Conservation (phyloP, 2,888 invertebrate species). For the Melanostoma scalare region DNA sequence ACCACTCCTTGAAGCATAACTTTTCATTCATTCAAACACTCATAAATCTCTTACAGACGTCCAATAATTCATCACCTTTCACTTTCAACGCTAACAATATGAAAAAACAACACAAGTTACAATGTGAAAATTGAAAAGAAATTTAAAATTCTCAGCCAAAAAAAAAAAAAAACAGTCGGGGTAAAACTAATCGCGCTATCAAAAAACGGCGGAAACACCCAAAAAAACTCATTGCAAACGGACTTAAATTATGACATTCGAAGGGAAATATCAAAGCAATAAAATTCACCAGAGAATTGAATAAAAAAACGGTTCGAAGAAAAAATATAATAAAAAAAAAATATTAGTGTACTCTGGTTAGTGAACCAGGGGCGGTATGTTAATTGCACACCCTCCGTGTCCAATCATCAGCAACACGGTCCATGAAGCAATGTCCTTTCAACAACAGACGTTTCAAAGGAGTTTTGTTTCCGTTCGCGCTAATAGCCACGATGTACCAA, state of each 20-base stretch:
- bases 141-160: slow-evolving; percentile 45
- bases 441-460: slow-evolving; percentile 65
- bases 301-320: slow-evolving; percentile 13
- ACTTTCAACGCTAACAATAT: slow-evolving; percentile 33
- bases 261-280: slow-evolving; percentile 70
- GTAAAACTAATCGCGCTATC: slow-evolving; percentile 58
- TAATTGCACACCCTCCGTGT: slow-evolving; percentile 71
- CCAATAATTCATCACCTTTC: slow-evolving; percentile 66
- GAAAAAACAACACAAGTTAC: slow-evolving; percentile 28
- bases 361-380: slow-evolving; percentile 55
- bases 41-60: slow-evolving; percentile 64
- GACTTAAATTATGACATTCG: slow-evolving; percentile 66
- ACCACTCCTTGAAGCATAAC: slow-evolving; percentile 44
- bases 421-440: slow-evolving; percentile 65
- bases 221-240: slow-evolving; percentile 44
- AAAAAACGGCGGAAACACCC: slow-evolving; percentile 50
- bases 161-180: slow-evolving; percentile 6
- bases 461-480: slow-evolving; percentile 37
- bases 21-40: slow-evolving; percentile 23
- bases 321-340: slow-evolving; percentile 25
- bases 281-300: slow-evolving; percentile 68
- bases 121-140: slow-evolving; percentile 57
- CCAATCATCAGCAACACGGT: slow-evolving; percentile 62
- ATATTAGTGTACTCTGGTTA: slow-evolving; percentile 23
- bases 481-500: slow-evolving; percentile 42